Conservation (phyloP, 2,113 vertebrate species). For the Alexandromys fortis region DNA sequence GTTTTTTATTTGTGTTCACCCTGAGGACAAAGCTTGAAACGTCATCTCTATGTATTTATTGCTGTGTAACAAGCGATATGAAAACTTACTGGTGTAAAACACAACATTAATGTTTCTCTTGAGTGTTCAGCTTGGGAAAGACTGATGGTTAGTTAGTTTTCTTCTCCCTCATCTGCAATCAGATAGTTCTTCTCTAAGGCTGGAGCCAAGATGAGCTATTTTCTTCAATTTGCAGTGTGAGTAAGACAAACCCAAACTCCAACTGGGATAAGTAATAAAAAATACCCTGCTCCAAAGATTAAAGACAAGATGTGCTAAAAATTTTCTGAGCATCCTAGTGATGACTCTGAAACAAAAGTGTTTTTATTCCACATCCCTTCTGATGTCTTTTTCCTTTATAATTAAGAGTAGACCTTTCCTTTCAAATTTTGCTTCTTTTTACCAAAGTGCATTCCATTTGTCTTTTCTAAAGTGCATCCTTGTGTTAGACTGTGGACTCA, state of each 20-base stretch:
- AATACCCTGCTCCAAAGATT: constrained; percentile 9
- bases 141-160: background rate
- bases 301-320: background rate
- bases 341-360: constrained; percentile 14
- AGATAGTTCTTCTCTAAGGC: background rate
- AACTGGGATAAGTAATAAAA: background rate
- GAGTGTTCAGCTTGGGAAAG: background rate
- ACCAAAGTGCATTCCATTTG: background rate
- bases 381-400: background rate
- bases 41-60: background rate
- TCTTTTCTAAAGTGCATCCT: background rate
- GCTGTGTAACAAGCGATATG: background rate
- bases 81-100: background rate
- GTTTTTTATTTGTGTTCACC: background rate
- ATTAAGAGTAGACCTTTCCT: background rate
- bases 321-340: background rate
- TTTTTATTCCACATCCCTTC: background rate
- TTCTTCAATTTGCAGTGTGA: background rate
- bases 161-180: background rate
- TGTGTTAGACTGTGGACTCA: background rate
- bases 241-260: background rate
- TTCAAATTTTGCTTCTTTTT: background rate
- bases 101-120: background rate
- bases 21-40: background rate
- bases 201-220: background rate